Conservation (phyloP, 1,140 invertebrate species). For the Eulimnadia texana region DNA sequence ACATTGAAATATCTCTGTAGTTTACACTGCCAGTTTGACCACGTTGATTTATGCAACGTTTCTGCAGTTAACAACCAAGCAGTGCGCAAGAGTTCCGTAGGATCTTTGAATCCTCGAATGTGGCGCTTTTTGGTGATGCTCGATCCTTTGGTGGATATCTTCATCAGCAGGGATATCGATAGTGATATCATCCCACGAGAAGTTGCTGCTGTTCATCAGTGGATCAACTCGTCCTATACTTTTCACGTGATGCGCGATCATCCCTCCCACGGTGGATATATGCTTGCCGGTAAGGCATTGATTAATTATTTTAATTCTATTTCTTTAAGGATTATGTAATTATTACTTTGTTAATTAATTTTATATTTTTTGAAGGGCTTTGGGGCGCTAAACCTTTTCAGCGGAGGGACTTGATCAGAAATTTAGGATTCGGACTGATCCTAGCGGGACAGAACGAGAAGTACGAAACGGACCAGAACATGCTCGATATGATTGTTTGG, state of each 20-base stretch:
- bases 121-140: conserved; percentile 22
- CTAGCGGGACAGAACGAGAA: neutral
- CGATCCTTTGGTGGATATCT: conserved; percentile 20
- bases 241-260: conserved; percentile 24
- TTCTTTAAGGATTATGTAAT: neutral
- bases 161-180: conserved; percentile 21
- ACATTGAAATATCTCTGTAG: neutral
- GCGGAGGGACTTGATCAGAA: neutral
- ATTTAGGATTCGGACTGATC: neutral
- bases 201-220: conserved; percentile 20
- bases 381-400: conserved; percentile 11
- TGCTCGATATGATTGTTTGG: conserved; percentile 9
- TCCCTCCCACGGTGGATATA: conserved; percentile 13
- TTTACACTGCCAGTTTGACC: neutral
- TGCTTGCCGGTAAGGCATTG: conserved; percentile 6
- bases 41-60: conserved; percentile 14
- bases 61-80: neutral
- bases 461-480: conserved; percentile 2
- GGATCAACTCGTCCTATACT: conserved; percentile 19
- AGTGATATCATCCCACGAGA: conserved; percentile 18
- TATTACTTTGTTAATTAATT: neutral
- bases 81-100: neutral
- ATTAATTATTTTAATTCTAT: neutral
- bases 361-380: neutral
- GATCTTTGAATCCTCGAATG: conserved; percentile 10